phyloP scores from a whole-genome alignment of 2,888 invertebrate species.

The Ormyrus thymus region DNA sequence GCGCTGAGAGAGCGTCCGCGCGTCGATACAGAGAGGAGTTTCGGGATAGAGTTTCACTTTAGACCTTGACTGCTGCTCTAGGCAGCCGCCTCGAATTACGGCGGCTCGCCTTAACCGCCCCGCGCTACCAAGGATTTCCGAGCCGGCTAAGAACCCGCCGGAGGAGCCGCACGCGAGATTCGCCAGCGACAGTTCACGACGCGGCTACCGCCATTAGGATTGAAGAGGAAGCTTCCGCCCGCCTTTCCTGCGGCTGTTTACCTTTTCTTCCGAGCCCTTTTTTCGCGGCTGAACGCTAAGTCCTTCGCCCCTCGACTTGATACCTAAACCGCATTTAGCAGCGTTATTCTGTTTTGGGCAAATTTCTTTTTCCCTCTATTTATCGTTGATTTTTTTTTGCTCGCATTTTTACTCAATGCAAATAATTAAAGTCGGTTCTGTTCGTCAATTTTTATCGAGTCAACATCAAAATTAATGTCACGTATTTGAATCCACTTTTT shows the following conservation, averaged over 20 bases:
- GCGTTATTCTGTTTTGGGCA: too few relatives aligned
- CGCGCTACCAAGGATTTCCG: conserved; percentile 69
- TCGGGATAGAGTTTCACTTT: conserved; percentile 64
- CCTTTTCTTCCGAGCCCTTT: too few relatives aligned
- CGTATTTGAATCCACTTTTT: neutral
- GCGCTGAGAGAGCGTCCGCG: neutral
- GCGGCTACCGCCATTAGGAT: conserved; percentile 68
- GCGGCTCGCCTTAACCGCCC: conserved; percentile 62
- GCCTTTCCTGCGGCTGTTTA: too few relatives aligned
- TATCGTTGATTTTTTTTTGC: neutral
- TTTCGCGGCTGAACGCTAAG: too few relatives aligned
- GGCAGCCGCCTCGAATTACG: conserved; percentile 69
- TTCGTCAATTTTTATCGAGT: too few relatives aligned
- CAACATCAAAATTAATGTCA: neutral
- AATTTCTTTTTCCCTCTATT: conserved; percentile 39
- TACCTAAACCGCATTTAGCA: too few relatives aligned
- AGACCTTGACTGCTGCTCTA: conserved; percentile 61
- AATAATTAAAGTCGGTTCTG: too few relatives aligned
- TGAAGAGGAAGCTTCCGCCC: conserved; percentile 54
- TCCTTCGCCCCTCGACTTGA: too few relatives aligned
- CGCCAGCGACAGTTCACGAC: conserved; percentile 61
- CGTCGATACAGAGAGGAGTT: too few relatives aligned
- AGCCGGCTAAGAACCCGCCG: conserved; percentile 52
- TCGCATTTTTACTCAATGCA: neutral
- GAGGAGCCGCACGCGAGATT: conserved; percentile 58